Evolutionary conservation across 2,113 vertebrate species (phyloP).

Genomic region (Carollia perspicillata): DNA sequence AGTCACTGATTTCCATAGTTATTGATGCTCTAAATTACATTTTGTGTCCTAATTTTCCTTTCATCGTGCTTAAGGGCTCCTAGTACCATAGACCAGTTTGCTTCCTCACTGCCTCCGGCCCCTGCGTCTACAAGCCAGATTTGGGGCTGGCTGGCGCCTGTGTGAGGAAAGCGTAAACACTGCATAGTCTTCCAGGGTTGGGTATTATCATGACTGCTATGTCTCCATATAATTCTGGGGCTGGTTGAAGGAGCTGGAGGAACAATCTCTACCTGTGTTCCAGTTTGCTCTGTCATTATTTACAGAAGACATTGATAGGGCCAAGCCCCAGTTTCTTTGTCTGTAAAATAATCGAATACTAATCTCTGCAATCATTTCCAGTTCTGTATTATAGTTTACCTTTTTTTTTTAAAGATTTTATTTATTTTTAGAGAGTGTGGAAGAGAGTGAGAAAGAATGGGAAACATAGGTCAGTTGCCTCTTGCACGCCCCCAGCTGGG

Average conservation of each 20-base stretch:
- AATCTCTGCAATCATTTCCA: background rate
- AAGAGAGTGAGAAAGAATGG: no score
- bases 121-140: background rate
- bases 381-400: background rate
- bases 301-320: background rate
- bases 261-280: background rate
- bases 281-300: background rate
- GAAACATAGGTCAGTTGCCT: no score
- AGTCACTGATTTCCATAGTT: background rate
- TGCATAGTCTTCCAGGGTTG: background rate
- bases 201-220: rapidly evolving
- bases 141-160: background rate
- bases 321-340: background rate
- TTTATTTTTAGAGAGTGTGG: no score
- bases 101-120: background rate
- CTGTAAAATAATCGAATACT: background rate
- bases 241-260: background rate
- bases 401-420: no score
- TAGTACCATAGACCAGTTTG: background rate
- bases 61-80: background rate
- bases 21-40: background rate
- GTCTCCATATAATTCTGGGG: background rate
- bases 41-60: background rate
- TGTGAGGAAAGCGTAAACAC: background rate
- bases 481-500: no score